Evolutionary conservation across 1,140 invertebrate species (phyloP).

Genomic region (Temnothorax nylanderi): DNA sequence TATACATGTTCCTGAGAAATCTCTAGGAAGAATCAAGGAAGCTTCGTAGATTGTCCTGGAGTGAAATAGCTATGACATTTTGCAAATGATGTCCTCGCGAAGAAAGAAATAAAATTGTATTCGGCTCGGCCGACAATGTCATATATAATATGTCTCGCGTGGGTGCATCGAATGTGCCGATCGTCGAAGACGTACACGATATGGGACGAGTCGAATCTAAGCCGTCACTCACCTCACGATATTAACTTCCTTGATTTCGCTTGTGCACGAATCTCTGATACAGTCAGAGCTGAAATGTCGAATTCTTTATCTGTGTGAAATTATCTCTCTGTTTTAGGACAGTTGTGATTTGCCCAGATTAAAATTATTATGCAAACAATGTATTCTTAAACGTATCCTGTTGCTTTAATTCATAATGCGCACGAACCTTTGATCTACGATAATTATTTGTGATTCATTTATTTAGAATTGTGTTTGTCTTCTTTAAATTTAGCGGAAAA

Average conservation of each 20-base stretch:
- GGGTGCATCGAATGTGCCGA: slow-evolving; percentile 61
- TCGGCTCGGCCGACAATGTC: background rate
- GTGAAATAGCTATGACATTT: slow-evolving; percentile 44
- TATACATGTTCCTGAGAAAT: background rate
- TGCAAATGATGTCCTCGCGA: background rate
- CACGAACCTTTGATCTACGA: background rate
- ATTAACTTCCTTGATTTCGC: slow-evolving; percentile 51
- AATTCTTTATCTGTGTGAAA: background rate
- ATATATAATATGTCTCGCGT: slow-evolving; percentile 37
- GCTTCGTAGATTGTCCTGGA: background rate
- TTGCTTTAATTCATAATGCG: background rate
- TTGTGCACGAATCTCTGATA: slow-evolving; percentile 3
- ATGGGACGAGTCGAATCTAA: slow-evolving; percentile 78
- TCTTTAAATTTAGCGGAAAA: background rate
- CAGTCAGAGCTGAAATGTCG: background rate
- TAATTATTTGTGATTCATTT: background rate
- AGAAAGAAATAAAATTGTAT: slow-evolving; percentile 27
- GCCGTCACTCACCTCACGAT: slow-evolving; percentile 75
- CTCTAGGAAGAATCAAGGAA: background rate
- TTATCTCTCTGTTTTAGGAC: background rate
- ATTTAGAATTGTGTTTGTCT: background rate
- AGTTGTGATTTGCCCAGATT: background rate
- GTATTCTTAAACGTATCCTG: background rate
- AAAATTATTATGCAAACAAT: background rate
- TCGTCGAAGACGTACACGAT: slow-evolving; percentile 74